Base-by-base conservation (phyloP, 2,113 vertebrate genomes). In the Microcebus tavaratra region DNA sequence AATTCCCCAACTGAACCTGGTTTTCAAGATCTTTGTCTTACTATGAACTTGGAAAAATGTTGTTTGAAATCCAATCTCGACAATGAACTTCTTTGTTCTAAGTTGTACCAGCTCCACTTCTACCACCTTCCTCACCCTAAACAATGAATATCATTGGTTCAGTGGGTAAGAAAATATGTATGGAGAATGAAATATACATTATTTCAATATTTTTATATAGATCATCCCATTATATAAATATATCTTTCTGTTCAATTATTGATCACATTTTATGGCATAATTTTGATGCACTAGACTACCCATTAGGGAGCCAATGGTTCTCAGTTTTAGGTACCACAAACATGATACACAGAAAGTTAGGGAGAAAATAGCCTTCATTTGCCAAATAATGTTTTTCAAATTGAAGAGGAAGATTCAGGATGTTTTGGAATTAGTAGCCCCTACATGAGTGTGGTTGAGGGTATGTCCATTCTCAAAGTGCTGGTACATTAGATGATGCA, bases 1-100 rank as follows among this genome's bases (percentile, higher is more conserved):
- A 63, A 42, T 88, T 73, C 87, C 2, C 90, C 17, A 42, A 36
- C 11, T 79, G 65, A 87, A 83, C 13, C 31, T 6, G 9, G 34
- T 45, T 94, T 96, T 92, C 21, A 90, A 88, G 85, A 73, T 94
- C 18, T 57, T 61, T 92, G 55, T 45, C 15, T 82, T 91, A 45
- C 45, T 94, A 61, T 55, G 55, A n/a, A 75, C 75, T 83, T 80
- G 25, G 65, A 72, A 84, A 83, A 91, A 61, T 83, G 53, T 67
- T 67, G 23, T 67, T 94, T 94, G 50, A 91, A 79, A 86, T 86
- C 34, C 48, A 97, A 53, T n/a, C 53, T 61, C 39, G 90, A 29
- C 45, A 65, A 94, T 75, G 25, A 76, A 70, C 6, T 78, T 68
- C 68, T 90, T 94, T 91, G 27, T 65, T 80, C 39, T 90, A 79